Evolutionary conservation across 2,113 vertebrate species (phyloP), one percentile per base, ranked within the genome.

Genomic region (Menura novaehollandiae): DNA sequence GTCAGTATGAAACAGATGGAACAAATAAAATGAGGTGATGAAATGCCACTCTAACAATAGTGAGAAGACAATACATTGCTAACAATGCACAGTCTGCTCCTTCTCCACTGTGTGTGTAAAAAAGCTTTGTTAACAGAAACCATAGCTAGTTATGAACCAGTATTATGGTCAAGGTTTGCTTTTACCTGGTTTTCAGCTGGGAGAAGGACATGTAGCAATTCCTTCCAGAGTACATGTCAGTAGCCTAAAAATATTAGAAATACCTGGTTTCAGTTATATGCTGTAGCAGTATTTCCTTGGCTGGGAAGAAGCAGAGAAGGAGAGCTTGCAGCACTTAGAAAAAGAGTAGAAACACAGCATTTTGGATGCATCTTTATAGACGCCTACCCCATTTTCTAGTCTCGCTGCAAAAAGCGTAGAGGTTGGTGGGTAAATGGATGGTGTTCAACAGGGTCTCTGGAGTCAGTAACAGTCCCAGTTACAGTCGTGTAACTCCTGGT

Each of bases 1-100:
- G 44, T 85, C 13, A 14, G 74, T 89, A 83, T 46, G 82, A 96
- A 96, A 79, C 94, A 96, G 97, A 96, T 95, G 95, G 95, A 91
- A 96, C 81, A 92, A 95, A 95, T 95, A 94, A 96, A 96, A 80
- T 6, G 78, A 96, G 93, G 95, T 87, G 91, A 95, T 86, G 86
- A 92, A 91, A 83, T 63, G 90, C 94, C 84, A 74, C 64, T 91
- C 77, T 71, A 90, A 95, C 87, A 97, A 95, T 80, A 89, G 88
- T 13, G 32, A 85, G 84, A 96, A 93, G 84, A 93, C 81, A 95
- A 62, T 91, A 84, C 84, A 88, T 85, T 86, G 73, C 83, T 85
- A 95, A 89, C 81, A 91, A 51, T 80, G 56, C 91, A 64, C 76
- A 93, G 85, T 90, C 84, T 96, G 88, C 84, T 94, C 67, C 86